phyloP scores from a whole-genome alignment of 2,888 invertebrate species.

The Dendrolimus houi region DNA sequence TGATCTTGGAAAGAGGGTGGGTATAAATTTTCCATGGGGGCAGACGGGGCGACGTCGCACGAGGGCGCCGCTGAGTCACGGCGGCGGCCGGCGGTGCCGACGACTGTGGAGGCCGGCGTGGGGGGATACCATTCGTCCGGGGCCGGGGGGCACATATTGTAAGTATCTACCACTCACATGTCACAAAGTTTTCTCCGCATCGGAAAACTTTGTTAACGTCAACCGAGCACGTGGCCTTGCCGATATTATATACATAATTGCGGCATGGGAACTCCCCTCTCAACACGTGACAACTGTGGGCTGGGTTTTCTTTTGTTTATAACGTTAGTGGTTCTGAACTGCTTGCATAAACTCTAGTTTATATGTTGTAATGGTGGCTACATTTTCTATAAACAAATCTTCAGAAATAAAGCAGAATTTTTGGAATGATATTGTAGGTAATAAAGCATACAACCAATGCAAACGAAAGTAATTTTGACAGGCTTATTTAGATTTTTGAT shows the following conservation, averaged over 20 bases:
- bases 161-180: constrained; percentile 74
- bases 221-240: constrained; percentile 73
- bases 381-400: too few species aligned
- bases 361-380: too few species aligned
- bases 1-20: constrained; percentile 70
- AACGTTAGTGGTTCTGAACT: not conserved
- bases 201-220: constrained; percentile 75
- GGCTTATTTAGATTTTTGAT: too few species aligned
- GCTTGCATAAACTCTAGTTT: not conserved
- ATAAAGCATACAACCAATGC: too few species aligned
- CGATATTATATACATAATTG: constrained; percentile 59
- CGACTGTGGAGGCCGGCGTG: constrained; percentile 28
- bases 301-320: constrained; percentile 12
- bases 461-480: too few species aligned
- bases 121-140: constrained; percentile 8
- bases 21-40: constrained; percentile 76
- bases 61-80: constrained; percentile 74
- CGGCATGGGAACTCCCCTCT: constrained; percentile 26
- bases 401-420: too few species aligned
- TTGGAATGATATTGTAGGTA: too few species aligned
- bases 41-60: constrained; percentile 74
- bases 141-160: constrained; percentile 55
- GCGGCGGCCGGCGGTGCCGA: constrained; percentile 39
- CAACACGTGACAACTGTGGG: constrained; percentile 33
- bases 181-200: constrained; percentile 75